Base-by-base conservation (phyloP, 2,797 vertebrate species). In the Lutjanus argentimaculatus region DNA sequence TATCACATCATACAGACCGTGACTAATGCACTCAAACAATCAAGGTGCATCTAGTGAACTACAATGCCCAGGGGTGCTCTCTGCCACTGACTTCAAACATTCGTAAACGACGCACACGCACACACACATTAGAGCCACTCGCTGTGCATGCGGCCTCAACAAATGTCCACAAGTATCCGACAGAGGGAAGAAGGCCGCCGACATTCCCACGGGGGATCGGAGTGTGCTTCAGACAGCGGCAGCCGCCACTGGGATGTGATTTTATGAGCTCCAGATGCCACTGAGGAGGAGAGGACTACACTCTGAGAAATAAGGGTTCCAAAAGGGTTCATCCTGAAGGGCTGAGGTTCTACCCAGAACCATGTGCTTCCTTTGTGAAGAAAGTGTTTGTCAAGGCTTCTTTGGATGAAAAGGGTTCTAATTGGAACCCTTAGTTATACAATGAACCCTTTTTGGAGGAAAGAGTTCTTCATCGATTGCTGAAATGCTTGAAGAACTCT, bases 221-320 rank as follows among this genome's bases (percentile, higher is more conserved):
- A 59, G 74, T 45, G 40, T 42, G 71, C 76, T 67, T 55, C 19
- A 78, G 57, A 55, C 77, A 45, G 63, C 72, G 16, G 56, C n/a
- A 8, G 42, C 19, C 1, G 68, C 84, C 75, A 62, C 81, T 65
- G 77, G 80, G 80, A 85, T 52, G 6, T 58, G 77, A 75, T 89
- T 83, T 92, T 83, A 92, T 91, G 75, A 87, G 82, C 85, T 91
- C 86, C 91, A 93, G 91, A 93, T 91, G 92, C 79, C 22, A 77
- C 73, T 13, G 75, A 40, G 67, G 58, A 51, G 67, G 53, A 46
- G 73, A 57, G 67, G 82, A 73, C 71, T 19, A 70, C 25, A 30
- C 25, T 30, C 25, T 30, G 25, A 30, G 25, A 30, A 30, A 30
- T 30, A 30, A 30, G 25, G 25, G 25, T 30, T 30, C 25, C 25